Percentiles rank a stretch among this genome's conserved stretches.
Conservation (phyloP, 37 sponge, comb jelly and placozoan genomes). For the Chondrilla cf. caribensis region DNA sequence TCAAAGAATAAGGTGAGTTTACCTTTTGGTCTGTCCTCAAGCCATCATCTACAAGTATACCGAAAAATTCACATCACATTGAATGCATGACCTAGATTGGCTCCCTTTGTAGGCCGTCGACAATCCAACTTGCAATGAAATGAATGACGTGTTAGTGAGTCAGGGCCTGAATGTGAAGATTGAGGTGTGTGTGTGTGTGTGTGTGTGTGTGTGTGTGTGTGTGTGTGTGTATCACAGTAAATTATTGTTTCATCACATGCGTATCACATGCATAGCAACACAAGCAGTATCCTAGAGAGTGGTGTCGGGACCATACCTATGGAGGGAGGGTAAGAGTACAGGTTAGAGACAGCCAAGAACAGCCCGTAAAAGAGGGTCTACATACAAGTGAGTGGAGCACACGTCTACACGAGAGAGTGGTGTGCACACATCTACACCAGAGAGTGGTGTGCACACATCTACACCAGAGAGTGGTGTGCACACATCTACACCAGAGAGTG, state of each 20-base stretch:
- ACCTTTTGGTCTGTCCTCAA: too few relatives aligned
- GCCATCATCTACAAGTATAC: too few relatives aligned
- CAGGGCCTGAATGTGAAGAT: slow-evolving; percentile 47
- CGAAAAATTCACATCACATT: too few relatives aligned
- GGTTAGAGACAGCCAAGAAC: slow-evolving; percentile 35
- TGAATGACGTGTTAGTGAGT: slow-evolving; percentile 62
- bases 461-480: too few relatives aligned
- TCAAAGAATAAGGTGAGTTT: slow-evolving; percentile 43
- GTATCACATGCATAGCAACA: neutral
- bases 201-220: slow-evolving; percentile 9
- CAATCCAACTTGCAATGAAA: slow-evolving; percentile 70
- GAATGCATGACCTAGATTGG: too few relatives aligned
- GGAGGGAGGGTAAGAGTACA: slow-evolving; percentile 73
- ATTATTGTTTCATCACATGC: too few relatives aligned
- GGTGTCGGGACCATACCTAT: slow-evolving; percentile 45
- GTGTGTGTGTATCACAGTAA: neutral
- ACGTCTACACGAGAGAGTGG: slow-evolving; percentile 15
- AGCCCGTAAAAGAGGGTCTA: slow-evolving; percentile 27
- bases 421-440: too few relatives aligned
- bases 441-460: too few relatives aligned
- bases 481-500: slow-evolving; percentile 5
- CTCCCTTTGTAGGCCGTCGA: slow-evolving; percentile 44
- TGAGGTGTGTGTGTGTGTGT: slow-evolving; percentile 36
- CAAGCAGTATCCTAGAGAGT: slow-evolving; percentile 70
- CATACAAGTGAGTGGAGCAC: slow-evolving; percentile 31